Evolutionary conservation across 2,888 invertebrate species (phyloP).

Genomic region (Aphidius colemani): DNA sequence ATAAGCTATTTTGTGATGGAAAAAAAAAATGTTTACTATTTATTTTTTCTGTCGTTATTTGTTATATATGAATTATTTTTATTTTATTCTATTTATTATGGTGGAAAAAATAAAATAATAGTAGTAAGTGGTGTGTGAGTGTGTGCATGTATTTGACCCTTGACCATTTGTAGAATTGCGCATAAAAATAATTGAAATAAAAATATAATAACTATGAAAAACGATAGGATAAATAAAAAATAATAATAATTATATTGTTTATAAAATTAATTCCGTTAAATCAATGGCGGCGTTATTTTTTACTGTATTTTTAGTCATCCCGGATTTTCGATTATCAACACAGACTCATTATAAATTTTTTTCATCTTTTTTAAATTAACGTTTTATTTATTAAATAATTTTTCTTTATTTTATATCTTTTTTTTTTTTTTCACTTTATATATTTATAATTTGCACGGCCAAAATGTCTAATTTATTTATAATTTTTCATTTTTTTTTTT

Average conservation of each 20-base stretch:
- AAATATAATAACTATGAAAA: constrained; percentile 19
- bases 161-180: constrained; percentile 37
- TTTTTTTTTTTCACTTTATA: constrained; percentile 19
- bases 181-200: too few relatives aligned
- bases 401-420: constrained; percentile 18
- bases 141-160: constrained; percentile 37
- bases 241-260: constrained; percentile 19
- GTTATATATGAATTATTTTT: constrained; percentile 31
- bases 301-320: constrained; percentile 19
- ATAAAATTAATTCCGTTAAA: constrained; percentile 7
- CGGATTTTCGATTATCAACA: background rate
- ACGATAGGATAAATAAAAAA: constrained; percentile 39
- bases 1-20: constrained; percentile 47
- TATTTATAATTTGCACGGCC: constrained; percentile 32
- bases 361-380: constrained; percentile 22
- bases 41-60: constrained; percentile 21
- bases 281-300: constrained; percentile 31
- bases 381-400: constrained; percentile 15
- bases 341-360: too few relatives aligned
- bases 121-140: constrained; percentile 36
- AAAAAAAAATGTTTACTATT: constrained; percentile 30
- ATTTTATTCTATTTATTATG: constrained; percentile 44
- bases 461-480: constrained; percentile 20
- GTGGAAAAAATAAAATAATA: constrained; percentile 37
- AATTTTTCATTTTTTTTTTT: constrained; percentile 28